Evolutionary conservation across 1,140 invertebrate genomes (phyloP).

Genomic region (Drosophila nannoptera): DNA sequence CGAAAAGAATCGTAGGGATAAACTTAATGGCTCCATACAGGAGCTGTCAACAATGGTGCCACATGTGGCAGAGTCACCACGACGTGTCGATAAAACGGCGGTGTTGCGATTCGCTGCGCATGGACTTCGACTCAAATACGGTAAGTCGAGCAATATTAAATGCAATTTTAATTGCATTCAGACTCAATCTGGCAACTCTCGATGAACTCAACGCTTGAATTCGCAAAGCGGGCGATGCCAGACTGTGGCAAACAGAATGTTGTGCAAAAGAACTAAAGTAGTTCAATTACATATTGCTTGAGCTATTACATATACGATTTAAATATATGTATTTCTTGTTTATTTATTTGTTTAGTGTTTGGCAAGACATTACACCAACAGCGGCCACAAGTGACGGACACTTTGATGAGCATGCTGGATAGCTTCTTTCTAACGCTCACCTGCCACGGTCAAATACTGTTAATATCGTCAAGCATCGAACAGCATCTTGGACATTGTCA

Average conservation of each 20-base stretch:
- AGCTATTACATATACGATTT: no score
- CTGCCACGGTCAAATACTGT: conserved; percentile 90
- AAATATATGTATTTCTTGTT: background rate
- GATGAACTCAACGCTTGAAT: no score
- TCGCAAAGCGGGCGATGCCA: no score
- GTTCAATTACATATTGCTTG: no score
- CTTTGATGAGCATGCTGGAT: conserved; percentile 80
- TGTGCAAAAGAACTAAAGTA: background rate
- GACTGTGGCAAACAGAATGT: background rate
- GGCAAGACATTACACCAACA: conserved; percentile 78
- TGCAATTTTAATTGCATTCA: no score
- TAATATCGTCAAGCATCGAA: conserved; percentile 90
- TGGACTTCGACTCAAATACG: conserved; percentile 81
- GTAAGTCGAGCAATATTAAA: conserved; percentile 44
- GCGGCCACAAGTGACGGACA: conserved; percentile 69
- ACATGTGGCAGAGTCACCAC: conserved; percentile 87
- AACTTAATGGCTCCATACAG: conserved; percentile 91
- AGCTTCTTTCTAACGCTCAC: conserved; percentile 90
- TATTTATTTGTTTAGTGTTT: conserved; percentile 77
- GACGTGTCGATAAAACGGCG: conserved; percentile 93
- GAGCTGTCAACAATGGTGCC: conserved; percentile 90
- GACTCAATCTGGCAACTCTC: no score
- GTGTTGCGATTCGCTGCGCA: conserved; percentile 90
- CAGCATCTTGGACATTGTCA: conserved; percentile 90
- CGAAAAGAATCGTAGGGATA: conserved; percentile 93